phyloP scores from a whole-genome alignment of 2,797 vertebrate genomes.

The Pseudopleuronectes americanus region DNA sequence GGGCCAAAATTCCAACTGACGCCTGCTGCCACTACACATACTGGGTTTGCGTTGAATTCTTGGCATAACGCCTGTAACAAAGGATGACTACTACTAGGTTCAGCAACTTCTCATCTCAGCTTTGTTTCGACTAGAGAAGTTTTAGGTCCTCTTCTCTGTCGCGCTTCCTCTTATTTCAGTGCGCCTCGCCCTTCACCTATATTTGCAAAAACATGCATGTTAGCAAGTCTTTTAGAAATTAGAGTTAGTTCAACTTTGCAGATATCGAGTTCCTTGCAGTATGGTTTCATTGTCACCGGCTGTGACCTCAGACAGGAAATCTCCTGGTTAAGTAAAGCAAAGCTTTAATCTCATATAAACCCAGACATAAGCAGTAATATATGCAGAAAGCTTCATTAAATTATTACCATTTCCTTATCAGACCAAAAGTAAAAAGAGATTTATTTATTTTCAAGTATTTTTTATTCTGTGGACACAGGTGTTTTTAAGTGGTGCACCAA shows the following conservation, averaged over 20 bases:
- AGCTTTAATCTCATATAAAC: too few species aligned
- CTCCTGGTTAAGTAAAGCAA: too few species aligned
- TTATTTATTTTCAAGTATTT: not conserved
- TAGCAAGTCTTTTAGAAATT: not conserved
- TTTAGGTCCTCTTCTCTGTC: slow-evolving; percentile 22
- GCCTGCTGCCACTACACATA: slow-evolving; percentile 5
- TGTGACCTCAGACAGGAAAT: not conserved
- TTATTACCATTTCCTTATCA: not conserved
- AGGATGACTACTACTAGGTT: not conserved
- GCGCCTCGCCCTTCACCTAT: not conserved
- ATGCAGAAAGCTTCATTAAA: too few species aligned
- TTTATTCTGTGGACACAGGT: slow-evolving; percentile 6
- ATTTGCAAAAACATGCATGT: not conserved
- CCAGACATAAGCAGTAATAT: too few species aligned
- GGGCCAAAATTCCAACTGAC: slow-evolving; percentile 7
- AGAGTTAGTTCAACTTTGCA: not conserved
- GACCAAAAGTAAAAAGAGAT: not conserved
- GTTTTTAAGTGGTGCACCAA: slow-evolving; percentile 46
- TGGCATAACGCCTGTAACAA: slow-evolving; percentile 3
- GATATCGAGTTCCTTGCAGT: not conserved
- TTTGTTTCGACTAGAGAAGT: slow-evolving; percentile 4
- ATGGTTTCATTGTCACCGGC: slow-evolving; percentile 4
- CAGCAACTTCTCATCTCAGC: slow-evolving; percentile 19
- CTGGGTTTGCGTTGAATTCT: slow-evolving; percentile 5
- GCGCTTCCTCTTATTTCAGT: slow-evolving; percentile 11